Evolutionary conservation across 1,140 invertebrate genomes (phyloP).

Genomic region (Drosophila nannoptera): DNA sequence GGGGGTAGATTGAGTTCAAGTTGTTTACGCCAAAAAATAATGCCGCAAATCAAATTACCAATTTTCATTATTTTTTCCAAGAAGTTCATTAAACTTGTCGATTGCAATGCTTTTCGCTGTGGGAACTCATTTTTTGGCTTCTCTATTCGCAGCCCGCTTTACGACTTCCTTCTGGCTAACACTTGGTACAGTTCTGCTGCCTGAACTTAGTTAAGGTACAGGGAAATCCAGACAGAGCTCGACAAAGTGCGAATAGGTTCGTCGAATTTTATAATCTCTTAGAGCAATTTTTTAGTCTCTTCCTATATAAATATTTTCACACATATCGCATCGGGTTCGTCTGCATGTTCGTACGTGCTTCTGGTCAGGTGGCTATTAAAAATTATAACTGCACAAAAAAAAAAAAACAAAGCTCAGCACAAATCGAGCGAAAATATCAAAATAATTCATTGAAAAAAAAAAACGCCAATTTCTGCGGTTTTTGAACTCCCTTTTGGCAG

Average conservation of each 20-base stretch:
- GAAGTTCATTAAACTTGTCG: slow-evolving; percentile 56
- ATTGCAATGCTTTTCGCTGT: slow-evolving; percentile 35
- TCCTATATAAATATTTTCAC: slow-evolving; percentile 10
- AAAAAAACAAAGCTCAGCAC: slow-evolving; percentile 32
- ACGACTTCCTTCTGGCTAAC: background rate
- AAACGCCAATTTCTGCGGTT: slow-evolving; percentile 31
- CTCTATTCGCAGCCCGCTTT: slow-evolving; percentile 6
- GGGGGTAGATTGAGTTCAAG: slow-evolving; percentile 49
- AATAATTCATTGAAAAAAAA: slow-evolving; percentile 40
- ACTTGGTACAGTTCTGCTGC: slow-evolving; percentile 5
- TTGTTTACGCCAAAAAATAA: background rate
- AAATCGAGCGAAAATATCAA: slow-evolving; percentile 40
- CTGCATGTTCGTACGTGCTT: slow-evolving; percentile 21
- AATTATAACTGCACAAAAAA: slow-evolving; percentile 23
- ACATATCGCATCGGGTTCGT: slow-evolving; percentile 21
- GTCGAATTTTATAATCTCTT: no score
- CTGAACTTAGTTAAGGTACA: background rate
- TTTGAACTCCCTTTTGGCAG: slow-evolving; percentile 40
- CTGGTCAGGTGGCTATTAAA: slow-evolving; percentile 56
- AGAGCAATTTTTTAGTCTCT: background rate
- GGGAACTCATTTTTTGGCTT: slow-evolving; percentile 25
- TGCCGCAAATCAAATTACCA: slow-evolving; percentile 32
- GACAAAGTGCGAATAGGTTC: background rate
- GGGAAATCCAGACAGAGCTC: background rate
- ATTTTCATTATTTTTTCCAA: slow-evolving; percentile 46